Percentiles rank a stretch among this genome's conserved stretches.
Evolutionary conservation across 2,797 vertebrate genomes (phyloP).

Genomic region (Gouania willdenowi): DNA sequence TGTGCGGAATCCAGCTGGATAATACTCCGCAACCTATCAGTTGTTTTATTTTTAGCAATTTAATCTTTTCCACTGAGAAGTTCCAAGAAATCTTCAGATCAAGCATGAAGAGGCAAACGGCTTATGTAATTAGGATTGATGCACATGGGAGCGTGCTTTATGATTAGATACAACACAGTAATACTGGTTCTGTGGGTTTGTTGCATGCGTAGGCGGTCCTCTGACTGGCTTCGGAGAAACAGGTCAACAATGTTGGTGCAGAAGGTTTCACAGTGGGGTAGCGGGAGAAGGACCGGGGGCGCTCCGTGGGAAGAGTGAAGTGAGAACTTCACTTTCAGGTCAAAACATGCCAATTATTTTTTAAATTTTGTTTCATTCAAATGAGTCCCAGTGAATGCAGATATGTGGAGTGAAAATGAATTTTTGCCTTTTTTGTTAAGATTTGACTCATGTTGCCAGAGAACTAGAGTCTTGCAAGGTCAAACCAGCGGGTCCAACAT

Average conservation of each 20-base stretch:
- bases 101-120: slow-evolving; percentile 28
- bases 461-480: slow-evolving; percentile 54
- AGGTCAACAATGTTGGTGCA: slow-evolving; percentile 50
- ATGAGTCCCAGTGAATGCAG: neutral
- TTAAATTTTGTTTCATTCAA: slow-evolving; percentile 20
- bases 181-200: slow-evolving; percentile 1
- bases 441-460: slow-evolving; percentile 42
- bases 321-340: slow-evolving; percentile 32
- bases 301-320: slow-evolving; percentile 32
- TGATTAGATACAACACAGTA: slow-evolving; percentile 13
- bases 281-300: slow-evolving; percentile 25
- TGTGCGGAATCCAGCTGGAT: slow-evolving; percentile 19
- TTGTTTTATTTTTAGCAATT: slow-evolving; percentile 59
- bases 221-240: slow-evolving; percentile 41
- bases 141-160: neutral
- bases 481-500: slow-evolving; percentile 42
- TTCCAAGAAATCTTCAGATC: slow-evolving; percentile 46
- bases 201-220: slow-evolving; percentile 16
- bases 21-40: slow-evolving; percentile 22
- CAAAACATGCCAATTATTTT: slow-evolving; percentile 2
- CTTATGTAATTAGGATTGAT: slow-evolving; percentile 21
- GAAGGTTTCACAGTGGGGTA: slow-evolving; percentile 61
- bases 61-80: slow-evolving; percentile 37
- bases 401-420: slow-evolving; percentile 8
- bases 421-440: neutral